These are phyloP conservation scores for Hipposideros larvatus DNA, from an alignment of 2,797 vertebrate genomes.

Conservation along the genomic window DNA sequence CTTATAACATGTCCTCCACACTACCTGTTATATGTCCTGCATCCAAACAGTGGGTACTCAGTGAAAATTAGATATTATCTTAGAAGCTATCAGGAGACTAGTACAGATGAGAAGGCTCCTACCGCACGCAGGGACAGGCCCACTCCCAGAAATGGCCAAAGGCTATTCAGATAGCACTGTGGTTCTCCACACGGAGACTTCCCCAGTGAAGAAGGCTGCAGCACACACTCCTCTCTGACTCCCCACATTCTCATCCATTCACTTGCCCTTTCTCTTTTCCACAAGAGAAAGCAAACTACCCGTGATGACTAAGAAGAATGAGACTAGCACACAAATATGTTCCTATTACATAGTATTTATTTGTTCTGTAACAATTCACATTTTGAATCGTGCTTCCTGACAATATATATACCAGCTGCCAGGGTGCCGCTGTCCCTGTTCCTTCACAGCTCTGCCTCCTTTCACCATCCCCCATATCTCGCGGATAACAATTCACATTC, in stretches of 20 bases:
- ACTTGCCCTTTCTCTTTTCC: not conserved
- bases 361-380: conserved; percentile 86
- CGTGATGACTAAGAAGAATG: conserved; percentile 51
- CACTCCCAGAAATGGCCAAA: conserved; percentile 19
- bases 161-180: not conserved
- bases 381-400: conserved; percentile 85
- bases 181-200: not conserved
- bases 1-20: accelerated
- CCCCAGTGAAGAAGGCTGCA: not conserved
- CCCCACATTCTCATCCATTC: not conserved
- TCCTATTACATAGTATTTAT: conserved; percentile 85
- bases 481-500: conserved; percentile 83
- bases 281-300: not conserved
- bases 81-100: not conserved
- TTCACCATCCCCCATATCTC: too few species aligned
- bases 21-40: not conserved
- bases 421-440: too few species aligned
- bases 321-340: conserved; percentile 43
- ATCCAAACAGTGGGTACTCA: not conserved
- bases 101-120: not conserved
- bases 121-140: not conserved
- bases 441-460: too few species aligned
- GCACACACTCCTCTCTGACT: not conserved
- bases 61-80: not conserved
- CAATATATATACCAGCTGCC: conserved; percentile 82